Percentiles rank a stretch among this genome's conserved stretches.
Conservation (phyloP, 2,113 vertebrate species). For the Nansenia antarctica region DNA sequence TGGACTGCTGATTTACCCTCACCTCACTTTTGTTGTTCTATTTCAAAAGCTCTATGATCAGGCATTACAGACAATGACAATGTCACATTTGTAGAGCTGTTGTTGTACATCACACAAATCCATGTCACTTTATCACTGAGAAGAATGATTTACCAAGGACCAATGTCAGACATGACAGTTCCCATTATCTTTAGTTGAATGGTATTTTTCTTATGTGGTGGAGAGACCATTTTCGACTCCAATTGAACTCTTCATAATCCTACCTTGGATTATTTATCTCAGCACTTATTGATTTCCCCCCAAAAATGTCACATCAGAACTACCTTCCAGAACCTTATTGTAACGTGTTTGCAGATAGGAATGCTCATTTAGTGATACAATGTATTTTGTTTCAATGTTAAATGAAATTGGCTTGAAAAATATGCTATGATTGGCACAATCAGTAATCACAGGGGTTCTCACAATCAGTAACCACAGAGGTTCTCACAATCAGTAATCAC, state of each 20-base stretch:
- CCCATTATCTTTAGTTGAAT: conserved; percentile 39
- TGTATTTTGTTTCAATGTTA: too few relatives aligned
- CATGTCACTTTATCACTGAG: conserved; percentile 9
- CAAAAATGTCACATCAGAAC: too few relatives aligned
- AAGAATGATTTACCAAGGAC: conserved; percentile 23
- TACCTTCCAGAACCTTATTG: too few relatives aligned
- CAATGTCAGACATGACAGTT: conserved; percentile 32
- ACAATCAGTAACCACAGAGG: too few relatives aligned
- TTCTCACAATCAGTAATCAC: too few relatives aligned
- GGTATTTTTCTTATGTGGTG: conserved; percentile 45
- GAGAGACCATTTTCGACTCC: conserved; percentile 31
- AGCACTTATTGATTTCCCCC: conserved; percentile 39
- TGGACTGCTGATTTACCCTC: not conserved
- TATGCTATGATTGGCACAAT: too few relatives aligned
- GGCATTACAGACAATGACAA: conserved; percentile 4
- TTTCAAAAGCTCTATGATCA: conserved; percentile 19
- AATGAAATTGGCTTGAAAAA: too few relatives aligned
- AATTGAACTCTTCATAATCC: conserved; percentile 19
- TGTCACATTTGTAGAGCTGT: conserved; percentile 14
- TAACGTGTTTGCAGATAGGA: too few relatives aligned
- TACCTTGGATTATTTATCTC: conserved; percentile 23
- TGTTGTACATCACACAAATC: conserved; percentile 15
- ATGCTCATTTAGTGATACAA: too few relatives aligned
- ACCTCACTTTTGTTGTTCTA: conserved; percentile 24
- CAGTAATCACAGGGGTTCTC: too few relatives aligned